A percentile compares a stretch with the other conserved stretches of the same genome.
phyloP scores from a whole-genome alignment of 2,113 vertebrate genomes.

The Campylomormyrus tamandua region DNA sequence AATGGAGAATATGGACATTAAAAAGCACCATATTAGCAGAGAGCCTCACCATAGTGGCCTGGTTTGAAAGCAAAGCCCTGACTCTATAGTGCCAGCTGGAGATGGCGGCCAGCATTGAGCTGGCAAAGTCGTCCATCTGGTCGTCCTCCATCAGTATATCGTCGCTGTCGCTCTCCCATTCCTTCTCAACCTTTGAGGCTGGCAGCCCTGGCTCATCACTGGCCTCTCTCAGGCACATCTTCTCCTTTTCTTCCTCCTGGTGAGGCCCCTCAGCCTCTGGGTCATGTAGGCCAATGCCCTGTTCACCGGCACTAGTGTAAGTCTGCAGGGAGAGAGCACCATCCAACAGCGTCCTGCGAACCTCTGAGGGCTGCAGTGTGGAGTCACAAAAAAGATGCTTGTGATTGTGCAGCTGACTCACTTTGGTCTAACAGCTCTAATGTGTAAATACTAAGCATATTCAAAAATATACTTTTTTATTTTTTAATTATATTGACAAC shows the following conservation, averaged over 20 bases:
- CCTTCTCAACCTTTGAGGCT: constrained; percentile 33
- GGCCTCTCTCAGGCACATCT: constrained; percentile 40
- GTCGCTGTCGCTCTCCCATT: constrained; percentile 56
- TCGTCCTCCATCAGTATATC: constrained; percentile 65
- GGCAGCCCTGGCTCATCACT: constrained; percentile 42
- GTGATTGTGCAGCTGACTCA: background rate
- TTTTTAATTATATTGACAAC: background rate
- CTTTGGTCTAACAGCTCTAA: background rate
- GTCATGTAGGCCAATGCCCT: constrained; percentile 31
- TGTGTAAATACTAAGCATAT: background rate
- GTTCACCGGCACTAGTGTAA: constrained; percentile 28
- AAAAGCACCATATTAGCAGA: constrained; percentile 24
- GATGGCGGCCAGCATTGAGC: constrained; percentile 72
- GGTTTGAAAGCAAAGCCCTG: constrained; percentile 68
- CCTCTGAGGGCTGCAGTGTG: constrained; percentile 60
- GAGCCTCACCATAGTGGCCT: constrained; percentile 66
- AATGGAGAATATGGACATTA: background rate
- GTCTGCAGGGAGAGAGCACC: constrained; percentile 37
- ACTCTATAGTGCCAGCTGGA: constrained; percentile 75
- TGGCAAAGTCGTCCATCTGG: constrained; percentile 78
- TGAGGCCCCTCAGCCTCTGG: constrained; percentile 40
- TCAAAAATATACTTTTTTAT: background rate
- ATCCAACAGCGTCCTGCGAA: constrained; percentile 49
- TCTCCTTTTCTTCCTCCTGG: constrained; percentile 35
- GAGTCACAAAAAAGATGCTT: constrained; percentile 30